Evolutionary conservation across 2,888 invertebrate species (phyloP), one percentile per base, ranked within the genome.

Genomic region (Agrypnus murinus): DNA sequence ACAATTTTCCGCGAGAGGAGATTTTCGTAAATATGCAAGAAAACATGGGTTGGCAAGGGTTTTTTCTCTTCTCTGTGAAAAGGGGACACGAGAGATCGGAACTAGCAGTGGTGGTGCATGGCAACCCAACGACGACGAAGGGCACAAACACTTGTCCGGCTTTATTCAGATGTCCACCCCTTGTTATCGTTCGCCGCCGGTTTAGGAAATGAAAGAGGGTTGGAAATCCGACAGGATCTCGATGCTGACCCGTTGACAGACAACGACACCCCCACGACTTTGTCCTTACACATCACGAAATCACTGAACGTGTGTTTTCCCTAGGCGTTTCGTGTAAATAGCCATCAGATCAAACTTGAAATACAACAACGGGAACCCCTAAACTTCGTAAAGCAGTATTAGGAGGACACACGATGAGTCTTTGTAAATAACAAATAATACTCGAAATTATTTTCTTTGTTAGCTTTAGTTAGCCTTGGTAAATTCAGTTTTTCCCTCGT

Each of bases 211-310:
- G 78, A 82, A 82, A 81, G 82, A 78, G 82, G 81, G 81, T 75
- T 81, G 77, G 77, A 81, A 82, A 82, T 81, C 81, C 80, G 76
- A 79, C 81, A 80, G 80, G 81, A 82, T 81, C 81, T 81, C 75
- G 77, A 77, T 77, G 75, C 77, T 69, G 76, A 78, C 75, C 80
- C 78, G 79, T 75, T 77, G 79, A 79, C 79, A 79, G 78, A 77
- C 73, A 71, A 72, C 75, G 74, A 78, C 74, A 77, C 78, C 77
- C 75, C 74, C 74, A 77, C 79, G 77, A 79, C 78, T 77, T 76
- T 76, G 77, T 75, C 75, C 77, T 25, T 74, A 78, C 67, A 64
- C 65, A 67, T 70, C 66, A 66, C 66, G 57, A 71, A 71, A 71
- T 71, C 71, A 71, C 66, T 71, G 71, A 67, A 71, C 71, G 71